These are phyloP conservation scores for Plectus sambesii DNA, from an alignment of 1,140 invertebrate genomes.

Conservation along the genomic window DNA sequence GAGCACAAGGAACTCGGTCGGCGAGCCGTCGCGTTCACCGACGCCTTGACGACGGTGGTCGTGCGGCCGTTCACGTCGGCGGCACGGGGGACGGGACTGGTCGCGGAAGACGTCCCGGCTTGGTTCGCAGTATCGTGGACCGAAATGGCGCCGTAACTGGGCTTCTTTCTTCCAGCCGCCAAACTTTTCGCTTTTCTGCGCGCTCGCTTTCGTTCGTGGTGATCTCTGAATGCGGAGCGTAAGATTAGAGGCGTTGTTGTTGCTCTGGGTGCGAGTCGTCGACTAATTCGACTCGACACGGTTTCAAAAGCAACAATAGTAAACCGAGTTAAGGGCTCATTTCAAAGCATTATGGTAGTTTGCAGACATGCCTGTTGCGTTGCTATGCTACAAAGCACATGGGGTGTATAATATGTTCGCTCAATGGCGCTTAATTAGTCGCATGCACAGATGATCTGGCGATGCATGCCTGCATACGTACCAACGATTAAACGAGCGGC, in stretches of 20 bases:
- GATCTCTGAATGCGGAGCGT: conserved; percentile 5
- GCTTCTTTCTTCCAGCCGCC: conserved; percentile 20
- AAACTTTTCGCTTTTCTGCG: conserved; percentile 5
- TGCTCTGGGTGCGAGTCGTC: not conserved
- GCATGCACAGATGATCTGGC: too few relatives aligned
- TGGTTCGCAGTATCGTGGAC: conserved; percentile 29
- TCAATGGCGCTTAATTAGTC: too few relatives aligned
- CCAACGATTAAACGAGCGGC: too few relatives aligned
- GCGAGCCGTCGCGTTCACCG: conserved; percentile 2
- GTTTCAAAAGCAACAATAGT: not conserved
- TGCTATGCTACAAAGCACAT: conserved; percentile 1
- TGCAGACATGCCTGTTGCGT: not conserved
- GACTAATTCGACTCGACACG: not conserved
- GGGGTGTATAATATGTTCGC: too few relatives aligned
- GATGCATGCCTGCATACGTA: too few relatives aligned
- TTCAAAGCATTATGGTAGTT: conserved; percentile 1
- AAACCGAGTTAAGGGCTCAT: too few relatives aligned
- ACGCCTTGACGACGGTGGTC: conserved; percentile 12
- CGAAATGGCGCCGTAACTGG: conserved; percentile 32
- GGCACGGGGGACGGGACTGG: conserved; percentile 8
- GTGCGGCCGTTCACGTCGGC: not conserved
- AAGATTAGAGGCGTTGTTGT: not conserved
- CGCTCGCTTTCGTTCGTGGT: conserved; percentile 13
- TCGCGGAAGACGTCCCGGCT: conserved; percentile 8
- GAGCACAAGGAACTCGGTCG: conserved; percentile 3